phyloP scores from a whole-genome alignment of 1,140 invertebrate genomes.

The Intoshia linei region DNA sequence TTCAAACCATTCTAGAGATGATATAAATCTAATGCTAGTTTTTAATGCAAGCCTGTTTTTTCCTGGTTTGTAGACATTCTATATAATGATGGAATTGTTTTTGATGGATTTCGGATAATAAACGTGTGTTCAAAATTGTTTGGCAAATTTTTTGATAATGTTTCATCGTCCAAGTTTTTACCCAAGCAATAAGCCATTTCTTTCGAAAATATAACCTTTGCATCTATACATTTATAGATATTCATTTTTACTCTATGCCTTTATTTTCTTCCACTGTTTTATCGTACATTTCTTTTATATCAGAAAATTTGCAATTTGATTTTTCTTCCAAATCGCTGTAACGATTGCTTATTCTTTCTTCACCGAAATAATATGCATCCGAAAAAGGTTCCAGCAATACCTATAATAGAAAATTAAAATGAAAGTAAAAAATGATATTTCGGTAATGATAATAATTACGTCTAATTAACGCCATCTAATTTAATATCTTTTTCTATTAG shows the following conservation, averaged over 20 bases:
- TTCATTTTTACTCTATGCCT: background rate
- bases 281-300: slow-evolving; percentile 7
- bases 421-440: no score
- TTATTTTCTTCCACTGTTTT: background rate
- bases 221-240: background rate
- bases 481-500: no score
- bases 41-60: no score
- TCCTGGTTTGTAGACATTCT: slow-evolving; percentile 8
- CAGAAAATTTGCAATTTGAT: slow-evolving; percentile 5
- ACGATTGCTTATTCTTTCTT: slow-evolving; percentile 6
- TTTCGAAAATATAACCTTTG: slow-evolving; percentile 6
- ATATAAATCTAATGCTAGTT: no score
- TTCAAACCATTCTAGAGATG: no score
- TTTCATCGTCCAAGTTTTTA: slow-evolving; percentile 2
- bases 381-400: slow-evolving; percentile 8
- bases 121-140: slow-evolving; percentile 7
- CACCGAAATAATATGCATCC: slow-evolving; percentile 7
- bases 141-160: slow-evolving; percentile 4
- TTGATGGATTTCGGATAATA: slow-evolving; percentile 7
- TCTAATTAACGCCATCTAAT: no score
- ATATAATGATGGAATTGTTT: slow-evolving; percentile 8
- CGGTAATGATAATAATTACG: no score
- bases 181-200: slow-evolving; percentile 9
- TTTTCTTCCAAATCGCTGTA: slow-evolving; percentile 5
- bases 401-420: slow-evolving; percentile 3